A percentile compares a stretch with the other conserved stretches of the same genome.
These are phyloP conservation scores for Barypeithes pellucidus DNA, from an alignment of 2,888 invertebrate genomes.

Conservation along the genomic window DNA sequence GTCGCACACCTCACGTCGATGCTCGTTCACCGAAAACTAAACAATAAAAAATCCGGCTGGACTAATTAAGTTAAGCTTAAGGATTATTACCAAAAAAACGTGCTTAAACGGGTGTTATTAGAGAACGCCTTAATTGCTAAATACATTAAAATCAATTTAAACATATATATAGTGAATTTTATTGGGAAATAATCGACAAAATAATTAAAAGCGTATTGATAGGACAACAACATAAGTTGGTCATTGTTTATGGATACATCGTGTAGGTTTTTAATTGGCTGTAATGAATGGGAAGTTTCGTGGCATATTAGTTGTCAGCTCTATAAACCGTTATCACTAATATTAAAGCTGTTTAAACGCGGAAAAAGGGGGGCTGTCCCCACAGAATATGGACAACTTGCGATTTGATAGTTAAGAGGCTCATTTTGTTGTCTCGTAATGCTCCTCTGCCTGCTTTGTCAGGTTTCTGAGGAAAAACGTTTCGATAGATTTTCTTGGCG, in stretches of 20 bases:
- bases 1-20: neutral
- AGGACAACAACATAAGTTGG: conserved; percentile 8
- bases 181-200: conserved; percentile 22
- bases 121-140: conserved; percentile 17
- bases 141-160: conserved; percentile 18
- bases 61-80: neutral
- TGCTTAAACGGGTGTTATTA: conserved; percentile 12
- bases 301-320: too few species aligned
- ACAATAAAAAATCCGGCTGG: neutral
- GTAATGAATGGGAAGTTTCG: neutral
- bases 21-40: conserved; percentile 3
- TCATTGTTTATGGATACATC: neutral
- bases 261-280: neutral
- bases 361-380: too few species aligned
- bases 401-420: too few species aligned
- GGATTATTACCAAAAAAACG: conserved; percentile 27
- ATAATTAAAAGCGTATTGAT: conserved; percentile 19
- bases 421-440: too few species aligned
- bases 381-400: too few species aligned
- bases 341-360: neutral
- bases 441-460: too few species aligned
- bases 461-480: too few species aligned
- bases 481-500: too few species aligned
- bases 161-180: conserved; percentile 7
- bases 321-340: too few species aligned